Evolutionary conservation across 2,797 vertebrate genomes (phyloP).

Genomic region (Syncerus caffer): DNA sequence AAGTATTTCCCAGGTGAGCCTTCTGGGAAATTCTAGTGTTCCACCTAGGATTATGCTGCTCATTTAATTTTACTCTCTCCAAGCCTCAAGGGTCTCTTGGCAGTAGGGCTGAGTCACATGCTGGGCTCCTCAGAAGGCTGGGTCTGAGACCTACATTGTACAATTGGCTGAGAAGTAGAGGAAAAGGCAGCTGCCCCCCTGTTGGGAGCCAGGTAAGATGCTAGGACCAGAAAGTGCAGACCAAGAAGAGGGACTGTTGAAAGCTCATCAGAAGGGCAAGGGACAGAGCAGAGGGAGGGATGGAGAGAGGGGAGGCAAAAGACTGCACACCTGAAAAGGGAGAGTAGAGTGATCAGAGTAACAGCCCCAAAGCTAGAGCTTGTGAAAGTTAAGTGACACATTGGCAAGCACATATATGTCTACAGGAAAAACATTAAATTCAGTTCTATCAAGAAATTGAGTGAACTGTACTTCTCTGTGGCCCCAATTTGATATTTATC

Average conservation of each 20-base stretch:
- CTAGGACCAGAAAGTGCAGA: background rate
- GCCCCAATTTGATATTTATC: background rate
- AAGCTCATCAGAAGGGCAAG: background rate
- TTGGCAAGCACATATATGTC: background rate
- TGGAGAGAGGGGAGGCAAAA: background rate
- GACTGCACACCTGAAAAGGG: background rate
- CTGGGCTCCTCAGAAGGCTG: background rate
- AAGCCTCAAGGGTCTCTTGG: background rate
- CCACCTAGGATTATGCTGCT: background rate
- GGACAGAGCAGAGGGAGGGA: background rate
- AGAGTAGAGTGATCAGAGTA: background rate
- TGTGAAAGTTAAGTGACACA: background rate
- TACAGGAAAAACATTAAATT: background rate
- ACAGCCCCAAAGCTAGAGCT: background rate
- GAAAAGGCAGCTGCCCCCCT: background rate
- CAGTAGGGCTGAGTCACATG: background rate
- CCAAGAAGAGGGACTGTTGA: background rate
- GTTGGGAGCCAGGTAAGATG: constrained; percentile 19
- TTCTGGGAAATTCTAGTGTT: background rate
- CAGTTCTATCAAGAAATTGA: background rate
- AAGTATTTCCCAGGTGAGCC: background rate
- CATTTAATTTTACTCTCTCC: background rate
- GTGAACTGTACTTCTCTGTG: background rate
- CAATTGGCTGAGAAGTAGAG: background rate
- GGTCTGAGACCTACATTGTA: background rate